These are phyloP conservation scores for Homalodisca vitripennis DNA, from an alignment of 1,140 invertebrate genomes.

Conservation along the genomic window DNA sequence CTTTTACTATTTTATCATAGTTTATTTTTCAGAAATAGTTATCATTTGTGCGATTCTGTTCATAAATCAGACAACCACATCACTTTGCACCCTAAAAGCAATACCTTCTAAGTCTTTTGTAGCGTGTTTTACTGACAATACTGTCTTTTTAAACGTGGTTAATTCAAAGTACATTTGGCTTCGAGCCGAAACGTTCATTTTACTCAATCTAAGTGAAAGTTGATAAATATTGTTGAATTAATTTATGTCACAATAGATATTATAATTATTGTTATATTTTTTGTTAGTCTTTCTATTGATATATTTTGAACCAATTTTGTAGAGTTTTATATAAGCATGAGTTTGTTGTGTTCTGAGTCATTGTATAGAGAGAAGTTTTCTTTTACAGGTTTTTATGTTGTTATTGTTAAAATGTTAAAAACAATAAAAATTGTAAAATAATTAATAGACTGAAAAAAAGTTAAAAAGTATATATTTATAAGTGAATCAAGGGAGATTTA, in stretches of 20 bases:
- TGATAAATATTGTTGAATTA: not conserved
- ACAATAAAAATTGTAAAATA: slow-evolving; percentile 27
- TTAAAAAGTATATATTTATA: slow-evolving; percentile 28
- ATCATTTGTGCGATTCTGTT: not conserved
- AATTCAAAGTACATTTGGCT: too few species aligned
- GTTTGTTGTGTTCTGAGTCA: slow-evolving; percentile 22
- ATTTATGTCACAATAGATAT: slow-evolving; percentile 9
- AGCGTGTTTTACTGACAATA: not conserved
- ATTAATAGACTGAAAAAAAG: slow-evolving; percentile 28
- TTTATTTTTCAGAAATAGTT: not conserved
- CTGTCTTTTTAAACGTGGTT: too few species aligned
- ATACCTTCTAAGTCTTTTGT: not conserved
- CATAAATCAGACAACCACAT: not conserved
- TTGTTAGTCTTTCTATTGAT: not conserved
- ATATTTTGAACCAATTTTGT: slow-evolving; percentile 10
- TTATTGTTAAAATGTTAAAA: slow-evolving; percentile 26
- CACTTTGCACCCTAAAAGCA: not conserved
- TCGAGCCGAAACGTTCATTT: not conserved
- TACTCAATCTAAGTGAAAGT: slow-evolving; percentile 4
- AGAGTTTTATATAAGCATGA: slow-evolving; percentile 16
- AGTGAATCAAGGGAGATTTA: slow-evolving; percentile 18
- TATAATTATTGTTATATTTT: slow-evolving; percentile 21
- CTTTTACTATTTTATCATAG: slow-evolving; percentile 1
- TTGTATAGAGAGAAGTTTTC: slow-evolving; percentile 22
- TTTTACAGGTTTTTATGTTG: slow-evolving; percentile 23